Evolutionary conservation across 2,113 vertebrate genomes (phyloP).

Genomic region (Scomber scombrus): DNA sequence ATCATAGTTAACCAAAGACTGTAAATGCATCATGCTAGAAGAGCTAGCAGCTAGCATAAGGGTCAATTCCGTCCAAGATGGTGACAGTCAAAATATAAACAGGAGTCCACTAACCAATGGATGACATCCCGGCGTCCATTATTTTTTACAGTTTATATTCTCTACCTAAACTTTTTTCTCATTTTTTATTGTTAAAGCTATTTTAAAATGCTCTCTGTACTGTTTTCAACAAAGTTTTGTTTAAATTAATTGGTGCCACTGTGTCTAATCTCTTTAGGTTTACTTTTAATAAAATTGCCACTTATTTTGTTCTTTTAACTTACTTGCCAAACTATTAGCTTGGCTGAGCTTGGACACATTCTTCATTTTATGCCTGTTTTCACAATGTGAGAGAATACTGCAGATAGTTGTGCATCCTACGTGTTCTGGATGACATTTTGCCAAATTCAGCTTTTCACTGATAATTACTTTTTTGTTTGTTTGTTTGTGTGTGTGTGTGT

Average conservation of each 20-base stretch:
- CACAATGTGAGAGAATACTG: conserved; percentile 9
- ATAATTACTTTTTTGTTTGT: conserved; percentile 43
- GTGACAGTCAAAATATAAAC: too few relatives aligned
- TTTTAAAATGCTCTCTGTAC: background rate
- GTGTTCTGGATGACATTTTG: conserved; percentile 39
- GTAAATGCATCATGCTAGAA: too few relatives aligned
- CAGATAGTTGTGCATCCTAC: conserved; percentile 1
- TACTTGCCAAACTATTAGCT: background rate
- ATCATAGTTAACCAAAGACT: too few relatives aligned
- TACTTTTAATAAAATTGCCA: background rate
- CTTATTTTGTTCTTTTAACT: conserved; percentile 21
- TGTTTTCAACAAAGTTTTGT: background rate
- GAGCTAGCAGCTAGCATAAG: too few relatives aligned
- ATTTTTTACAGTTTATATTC: too few relatives aligned
- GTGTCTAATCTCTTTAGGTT: background rate
- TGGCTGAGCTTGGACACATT: background rate
- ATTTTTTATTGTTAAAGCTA: background rate
- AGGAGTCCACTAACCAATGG: too few relatives aligned
- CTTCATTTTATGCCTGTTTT: conserved; percentile 15
- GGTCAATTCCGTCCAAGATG: too few relatives aligned
- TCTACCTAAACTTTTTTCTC: too few relatives aligned
- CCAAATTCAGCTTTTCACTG: conserved; percentile 58
- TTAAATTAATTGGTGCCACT: background rate
- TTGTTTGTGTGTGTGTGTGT: conserved; percentile 22
- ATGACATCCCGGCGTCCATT: too few relatives aligned